phyloP scores from a whole-genome alignment of 2,888 invertebrate species.

The Cosmia trapezina region DNA sequence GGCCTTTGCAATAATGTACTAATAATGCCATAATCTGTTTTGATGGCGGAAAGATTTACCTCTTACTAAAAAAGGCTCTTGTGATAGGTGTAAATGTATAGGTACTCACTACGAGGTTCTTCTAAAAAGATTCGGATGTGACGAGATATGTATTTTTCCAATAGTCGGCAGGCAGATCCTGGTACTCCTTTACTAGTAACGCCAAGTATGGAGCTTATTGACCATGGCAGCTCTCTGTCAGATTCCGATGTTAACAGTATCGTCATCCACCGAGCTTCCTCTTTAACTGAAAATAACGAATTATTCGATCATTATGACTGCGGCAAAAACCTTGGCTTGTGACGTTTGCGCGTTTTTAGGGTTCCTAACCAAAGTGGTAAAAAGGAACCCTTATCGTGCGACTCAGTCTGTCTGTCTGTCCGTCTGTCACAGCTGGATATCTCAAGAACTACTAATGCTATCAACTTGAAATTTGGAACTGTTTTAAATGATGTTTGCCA shows the following conservation, averaged over 20 bases:
- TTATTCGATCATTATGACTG: not conserved
- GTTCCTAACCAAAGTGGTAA: no score
- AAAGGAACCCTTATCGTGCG: no score
- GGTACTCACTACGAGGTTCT: conserved; percentile 52
- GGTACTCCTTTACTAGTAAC: conserved; percentile 72
- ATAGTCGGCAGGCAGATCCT: conserved; percentile 74
- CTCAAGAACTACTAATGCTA: no score
- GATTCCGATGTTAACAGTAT: conserved; percentile 57
- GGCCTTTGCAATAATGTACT: no score
- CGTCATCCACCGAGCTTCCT: conserved; percentile 56
- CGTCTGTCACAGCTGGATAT: no score
- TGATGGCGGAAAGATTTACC: not conserved
- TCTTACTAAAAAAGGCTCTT: not conserved
- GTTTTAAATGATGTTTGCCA: no score
- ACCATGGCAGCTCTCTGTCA: conserved; percentile 71
- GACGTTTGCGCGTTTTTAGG: not conserved
- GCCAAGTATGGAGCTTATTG: conserved; percentile 63
- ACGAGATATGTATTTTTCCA: conserved; percentile 73
- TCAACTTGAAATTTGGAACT: no score
- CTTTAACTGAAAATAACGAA: conserved; percentile 36
- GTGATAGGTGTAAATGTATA: not conserved
- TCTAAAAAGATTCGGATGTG: conserved; percentile 43
- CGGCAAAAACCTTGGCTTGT: not conserved
- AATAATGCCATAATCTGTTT: no score
- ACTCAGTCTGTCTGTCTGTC: no score